These are phyloP conservation scores for Zophobas atratus DNA, from an alignment of 1,140 invertebrate species.

Conservation along the genomic window DNA sequence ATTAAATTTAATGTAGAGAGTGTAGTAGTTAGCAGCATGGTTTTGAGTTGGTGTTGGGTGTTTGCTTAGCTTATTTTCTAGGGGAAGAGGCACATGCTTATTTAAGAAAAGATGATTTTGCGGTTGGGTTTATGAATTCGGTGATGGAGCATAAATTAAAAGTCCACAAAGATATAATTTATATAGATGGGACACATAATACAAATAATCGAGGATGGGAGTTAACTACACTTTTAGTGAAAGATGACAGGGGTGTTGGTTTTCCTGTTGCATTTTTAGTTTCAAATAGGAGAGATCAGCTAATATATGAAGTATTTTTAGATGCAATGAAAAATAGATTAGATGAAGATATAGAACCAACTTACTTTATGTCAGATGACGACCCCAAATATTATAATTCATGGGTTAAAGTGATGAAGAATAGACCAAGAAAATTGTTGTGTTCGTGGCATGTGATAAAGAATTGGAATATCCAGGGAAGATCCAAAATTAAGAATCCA, in stretches of 20 bases:
- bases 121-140: slow-evolving; percentile 45
- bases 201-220: slow-evolving; percentile 30
- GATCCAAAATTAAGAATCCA: slow-evolving; percentile 23
- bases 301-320: slow-evolving; percentile 46
- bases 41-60: too few relatives aligned
- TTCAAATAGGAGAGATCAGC: slow-evolving; percentile 51
- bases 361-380: slow-evolving; percentile 50
- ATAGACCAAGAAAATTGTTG: slow-evolving; percentile 50
- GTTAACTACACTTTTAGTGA: slow-evolving; percentile 46
- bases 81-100: too few relatives aligned
- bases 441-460: slow-evolving; percentile 50
- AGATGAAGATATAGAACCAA: slow-evolving; percentile 24
- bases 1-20: too few relatives aligned
- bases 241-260: slow-evolving; percentile 11
- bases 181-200: slow-evolving; percentile 48
- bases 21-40: too few relatives aligned
- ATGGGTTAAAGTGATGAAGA: slow-evolving; percentile 49
- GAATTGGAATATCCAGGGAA: neutral
- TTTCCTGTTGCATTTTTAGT: slow-evolving; percentile 49
- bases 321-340: slow-evolving; percentile 27
- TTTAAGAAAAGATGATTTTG: slow-evolving; percentile 29
- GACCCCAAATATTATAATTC: slow-evolving; percentile 54
- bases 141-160: slow-evolving; percentile 44
- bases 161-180: slow-evolving; percentile 44
- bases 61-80: too few relatives aligned